Evolutionary conservation across 92 coral and sea anemone species (phyloP).

Genomic region (Umimayanthus chanpuru): DNA sequence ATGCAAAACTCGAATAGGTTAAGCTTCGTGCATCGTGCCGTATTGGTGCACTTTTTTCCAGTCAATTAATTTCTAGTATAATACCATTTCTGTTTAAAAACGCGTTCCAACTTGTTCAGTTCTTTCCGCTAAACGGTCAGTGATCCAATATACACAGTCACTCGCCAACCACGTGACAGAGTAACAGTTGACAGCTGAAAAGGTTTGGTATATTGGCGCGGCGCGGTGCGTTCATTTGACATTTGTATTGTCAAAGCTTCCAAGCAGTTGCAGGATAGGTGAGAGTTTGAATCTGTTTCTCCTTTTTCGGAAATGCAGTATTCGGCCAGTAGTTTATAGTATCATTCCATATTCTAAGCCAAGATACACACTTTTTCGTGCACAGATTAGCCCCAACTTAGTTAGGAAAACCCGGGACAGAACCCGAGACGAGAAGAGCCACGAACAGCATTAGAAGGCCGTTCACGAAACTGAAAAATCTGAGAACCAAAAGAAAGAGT

Average conservation of each 20-base stretch:
- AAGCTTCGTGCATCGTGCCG: no score
- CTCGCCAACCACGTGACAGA: neutral
- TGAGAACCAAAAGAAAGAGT: no score
- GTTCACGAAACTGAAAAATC: neutral
- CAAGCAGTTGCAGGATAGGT: slow-evolving; percentile 17
- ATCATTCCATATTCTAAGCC: neutral
- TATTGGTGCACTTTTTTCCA: no score
- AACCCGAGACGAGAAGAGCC: neutral
- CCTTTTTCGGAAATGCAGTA: neutral
- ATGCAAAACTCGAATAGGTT: no score
- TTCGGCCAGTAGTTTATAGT: no score
- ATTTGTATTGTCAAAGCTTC: neutral
- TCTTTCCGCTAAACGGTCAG: no score
- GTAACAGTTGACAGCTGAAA: slow-evolving; percentile 16
- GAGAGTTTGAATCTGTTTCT: neutral
- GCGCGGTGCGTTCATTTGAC: no score
- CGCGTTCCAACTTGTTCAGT: no score
- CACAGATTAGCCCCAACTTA: slow-evolving; percentile 2
- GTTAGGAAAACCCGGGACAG: neutral
- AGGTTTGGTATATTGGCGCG: neutral
- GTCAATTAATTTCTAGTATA: no score
- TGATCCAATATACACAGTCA: no score
- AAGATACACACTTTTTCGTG: neutral
- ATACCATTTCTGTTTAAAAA: no score
- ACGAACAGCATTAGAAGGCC: neutral